Percentiles rank a stretch among this genome's conserved stretches.
These are phyloP conservation scores for Chrysopilus asiliformis DNA, from an alignment of 2,888 invertebrate species.

Conservation along the genomic window DNA sequence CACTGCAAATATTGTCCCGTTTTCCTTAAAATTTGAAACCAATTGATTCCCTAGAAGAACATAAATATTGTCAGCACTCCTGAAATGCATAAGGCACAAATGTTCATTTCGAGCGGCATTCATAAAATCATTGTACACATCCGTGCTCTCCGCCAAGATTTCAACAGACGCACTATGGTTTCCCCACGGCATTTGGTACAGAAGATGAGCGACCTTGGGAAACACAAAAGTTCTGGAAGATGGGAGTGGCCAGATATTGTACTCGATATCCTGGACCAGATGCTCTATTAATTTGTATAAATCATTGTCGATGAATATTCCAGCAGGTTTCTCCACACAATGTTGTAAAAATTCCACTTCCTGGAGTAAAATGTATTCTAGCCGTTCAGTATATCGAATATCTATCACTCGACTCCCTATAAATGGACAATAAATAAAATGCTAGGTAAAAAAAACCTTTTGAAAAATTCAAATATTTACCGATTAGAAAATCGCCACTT, in stretches of 20 bases:
- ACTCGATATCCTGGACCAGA: conserved; percentile 29
- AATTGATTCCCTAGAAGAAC: conserved; percentile 30
- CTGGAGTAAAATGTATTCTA: conserved; percentile 30
- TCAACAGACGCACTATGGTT: conserved; percentile 34
- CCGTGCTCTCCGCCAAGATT: conserved; percentile 27
- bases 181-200: conserved; percentile 35
- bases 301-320: conserved; percentile 30
- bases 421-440: background rate
- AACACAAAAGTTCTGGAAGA: conserved; percentile 24
- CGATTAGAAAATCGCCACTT: conserved; percentile 30
- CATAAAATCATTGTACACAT: conserved; percentile 33
- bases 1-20: conserved; percentile 31
- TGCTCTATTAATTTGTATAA: conserved; percentile 24
- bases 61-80: conserved; percentile 30
- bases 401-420: conserved; percentile 29
- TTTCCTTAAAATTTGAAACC: conserved; percentile 28
- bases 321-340: conserved; percentile 30
- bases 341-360: conserved; percentile 33
- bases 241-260: conserved; percentile 34
- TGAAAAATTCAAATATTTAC: conserved; percentile 17
- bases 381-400: conserved; percentile 21
- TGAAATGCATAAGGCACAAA: conserved; percentile 34
- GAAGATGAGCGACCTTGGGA: conserved; percentile 30
- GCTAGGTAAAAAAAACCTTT: background rate
- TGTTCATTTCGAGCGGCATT: conserved; percentile 29